Evolutionary conservation across 2,888 invertebrate species (phyloP), one percentile per base, ranked within the genome.

Genomic region (Lamellibrachia satsuma): DNA sequence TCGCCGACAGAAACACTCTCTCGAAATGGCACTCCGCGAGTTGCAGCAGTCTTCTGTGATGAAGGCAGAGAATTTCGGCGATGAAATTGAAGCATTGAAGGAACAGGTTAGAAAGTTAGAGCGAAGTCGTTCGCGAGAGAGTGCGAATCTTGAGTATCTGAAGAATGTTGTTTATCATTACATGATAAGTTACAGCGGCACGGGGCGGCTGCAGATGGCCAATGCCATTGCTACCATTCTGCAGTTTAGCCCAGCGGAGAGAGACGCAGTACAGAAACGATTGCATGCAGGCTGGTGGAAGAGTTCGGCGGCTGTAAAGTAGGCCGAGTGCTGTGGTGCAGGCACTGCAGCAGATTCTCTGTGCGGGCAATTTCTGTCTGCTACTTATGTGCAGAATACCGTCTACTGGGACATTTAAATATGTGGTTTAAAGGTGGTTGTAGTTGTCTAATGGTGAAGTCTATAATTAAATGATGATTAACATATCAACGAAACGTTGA

Each of bases 101-200:
- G 97, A 97, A 93, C 96, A 97, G 93, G 95, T 97, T 3, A 95
- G 96, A 91, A 96, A 97, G 92, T 94, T 96, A 27, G 96, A 97
- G 93, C 95, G 97, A 39, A 96, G 96, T 94, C 95, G 95, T 90
- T 98, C 98, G 2, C 94, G 98, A 0, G 98, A 98, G 96, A 98
- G 98, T 8, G 98, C 98, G 0, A 98, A 98, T 96, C 96, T 98
- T 90, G 98, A 98, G 96, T 99, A 99, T 96, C 96, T 99, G 93
- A 98, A 99, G 96, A 99, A 99, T 96, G 98, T 99, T 6, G 98
- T 98, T 92, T 97, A 98, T 92, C 98, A 98, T 93, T 98, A 98
- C 96, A 97, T 98, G 60, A 97, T 98, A 93, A 98, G 98, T 1
- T 97, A 97, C 0, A 98, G 98, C 96, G 96, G 97, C 60, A 97